Percentiles rank a stretch among this genome's conserved stretches.
Evolutionary conservation across 2,888 invertebrate genomes (phyloP).

Genomic region (Cosmia trapezina): DNA sequence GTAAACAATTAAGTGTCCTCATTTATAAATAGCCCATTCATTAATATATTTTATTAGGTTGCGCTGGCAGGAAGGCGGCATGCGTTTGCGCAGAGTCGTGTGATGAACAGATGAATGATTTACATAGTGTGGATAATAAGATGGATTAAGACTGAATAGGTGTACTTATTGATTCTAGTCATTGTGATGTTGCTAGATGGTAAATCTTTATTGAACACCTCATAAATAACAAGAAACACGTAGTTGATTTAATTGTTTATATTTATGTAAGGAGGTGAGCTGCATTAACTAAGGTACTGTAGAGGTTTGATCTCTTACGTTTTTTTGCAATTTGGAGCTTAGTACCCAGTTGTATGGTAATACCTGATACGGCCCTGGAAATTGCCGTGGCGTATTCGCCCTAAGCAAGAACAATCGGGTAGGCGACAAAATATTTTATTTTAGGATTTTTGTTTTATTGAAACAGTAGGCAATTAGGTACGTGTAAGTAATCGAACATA

Average conservation of each 20-base stretch:
- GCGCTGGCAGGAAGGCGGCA: conserved; percentile 46
- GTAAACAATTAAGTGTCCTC: conserved; percentile 58
- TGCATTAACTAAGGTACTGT: not conserved
- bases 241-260: conserved; percentile 40
- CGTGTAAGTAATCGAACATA: conserved; percentile 31
- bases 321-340: not conserved
- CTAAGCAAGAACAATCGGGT: not conserved
- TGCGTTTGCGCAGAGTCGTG: conserved; percentile 34
- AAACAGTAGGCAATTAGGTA: conserved; percentile 23
- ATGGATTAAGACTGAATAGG: conserved; percentile 32
- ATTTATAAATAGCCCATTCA: conserved; percentile 59
- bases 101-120: conserved; percentile 31
- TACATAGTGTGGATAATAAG: conserved; percentile 36
- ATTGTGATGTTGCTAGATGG: conserved; percentile 11
- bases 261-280: conserved; percentile 12
- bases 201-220: conserved; percentile 28
- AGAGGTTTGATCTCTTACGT: no score
- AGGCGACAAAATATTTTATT: not conserved
- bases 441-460: not conserved
- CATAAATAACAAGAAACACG: conserved; percentile 29
- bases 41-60: conserved; percentile 57
- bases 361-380: not conserved
- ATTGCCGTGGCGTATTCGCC: not conserved
- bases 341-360: not conserved
- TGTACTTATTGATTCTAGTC: conserved; percentile 19